Evolutionary conservation across 2,797 vertebrate species (phyloP).

Genomic region (Melopsittacus undulatus): DNA sequence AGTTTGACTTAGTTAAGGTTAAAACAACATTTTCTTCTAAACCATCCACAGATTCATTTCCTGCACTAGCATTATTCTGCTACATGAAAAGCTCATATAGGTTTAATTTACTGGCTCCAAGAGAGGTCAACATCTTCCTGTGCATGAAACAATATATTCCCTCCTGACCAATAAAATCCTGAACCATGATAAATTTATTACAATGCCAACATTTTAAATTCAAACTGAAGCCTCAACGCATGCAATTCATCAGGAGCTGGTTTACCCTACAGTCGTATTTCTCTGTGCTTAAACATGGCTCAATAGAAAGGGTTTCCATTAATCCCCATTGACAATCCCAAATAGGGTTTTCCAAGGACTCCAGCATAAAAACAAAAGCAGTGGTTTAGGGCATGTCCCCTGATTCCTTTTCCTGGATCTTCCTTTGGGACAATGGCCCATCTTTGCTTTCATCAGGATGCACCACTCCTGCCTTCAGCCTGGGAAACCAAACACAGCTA

Average conservation of each 20-base stretch:
- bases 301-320: slow-evolving; percentile 48
- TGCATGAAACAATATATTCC: slow-evolving; percentile 36
- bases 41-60: neutral
- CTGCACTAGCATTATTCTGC: neutral
- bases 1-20: neutral
- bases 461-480: neutral
- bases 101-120: slow-evolving; percentile 47
- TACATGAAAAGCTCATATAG: slow-evolving; percentile 16
- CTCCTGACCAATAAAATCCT: slow-evolving; percentile 53
- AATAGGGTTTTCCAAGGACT: slow-evolving; percentile 30
- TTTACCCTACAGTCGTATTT: slow-evolving; percentile 36
- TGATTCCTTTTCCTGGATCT: neutral
- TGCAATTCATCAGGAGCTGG: slow-evolving; percentile 26
- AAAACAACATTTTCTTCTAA: neutral
- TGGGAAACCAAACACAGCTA: neutral
- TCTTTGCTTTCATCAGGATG: neutral
- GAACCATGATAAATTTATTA: slow-evolving; percentile 42
- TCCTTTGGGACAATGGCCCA: neutral
- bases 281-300: slow-evolving; percentile 44
- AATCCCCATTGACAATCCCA: slow-evolving; percentile 43
- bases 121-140: slow-evolving; percentile 16
- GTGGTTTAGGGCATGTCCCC: too few relatives aligned
- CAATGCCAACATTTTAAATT: slow-evolving; percentile 45
- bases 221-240: neutral
- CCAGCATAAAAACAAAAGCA: neutral